Evolutionary conservation across 2,797 vertebrate genomes (phyloP), one percentile per base, ranked within the genome.

Genomic region (Notamacropus eugenii): DNA sequence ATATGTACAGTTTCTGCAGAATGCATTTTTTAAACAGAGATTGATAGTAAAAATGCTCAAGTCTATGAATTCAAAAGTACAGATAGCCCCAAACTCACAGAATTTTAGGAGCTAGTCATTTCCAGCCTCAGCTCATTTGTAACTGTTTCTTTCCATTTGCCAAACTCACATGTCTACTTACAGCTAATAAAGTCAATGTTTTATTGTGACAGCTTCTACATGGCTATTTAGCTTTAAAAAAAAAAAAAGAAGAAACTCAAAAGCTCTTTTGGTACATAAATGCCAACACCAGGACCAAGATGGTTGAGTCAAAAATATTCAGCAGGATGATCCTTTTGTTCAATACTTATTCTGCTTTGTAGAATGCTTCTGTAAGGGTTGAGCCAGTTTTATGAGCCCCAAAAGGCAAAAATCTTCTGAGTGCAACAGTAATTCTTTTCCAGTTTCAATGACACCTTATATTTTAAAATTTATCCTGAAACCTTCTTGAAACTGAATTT

Each of bases 401-500:
- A 91, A 92, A 34, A 24, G 28, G 13, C 22, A 50, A 55, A 57
- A 74, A 55, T 22, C 40, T 13, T 4, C 58, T 93, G 29, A 54
- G 34, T 90, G 55, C 24, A 91, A 34, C 94, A 93, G 29, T 93
- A 91, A 94, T 92, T 96, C 46, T 27, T 67, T 94, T 93, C 91
- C 56, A 96, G 40, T 46, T 87, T 87, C 40, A 94, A 59, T 74
- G 59, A 9, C 8, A 96, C 14, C 13, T 92, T 92, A 16, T 59
- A 92, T 56, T 96, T 92, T 95, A 95, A 93, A 95, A 96, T 92
- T 95, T 96, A 94, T 92, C 93, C 27, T 91, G 82, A 93, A 13
- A 93, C 90, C 92, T 28, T 24, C 92, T 55, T 94, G 56, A 94
- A 96, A 97, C 97, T 92, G 96, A 97, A 95, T 90, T 95, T 95